Evolutionary conservation across 2,113 vertebrate genomes (phyloP).

Genomic region (Pedetes capensis): DNA sequence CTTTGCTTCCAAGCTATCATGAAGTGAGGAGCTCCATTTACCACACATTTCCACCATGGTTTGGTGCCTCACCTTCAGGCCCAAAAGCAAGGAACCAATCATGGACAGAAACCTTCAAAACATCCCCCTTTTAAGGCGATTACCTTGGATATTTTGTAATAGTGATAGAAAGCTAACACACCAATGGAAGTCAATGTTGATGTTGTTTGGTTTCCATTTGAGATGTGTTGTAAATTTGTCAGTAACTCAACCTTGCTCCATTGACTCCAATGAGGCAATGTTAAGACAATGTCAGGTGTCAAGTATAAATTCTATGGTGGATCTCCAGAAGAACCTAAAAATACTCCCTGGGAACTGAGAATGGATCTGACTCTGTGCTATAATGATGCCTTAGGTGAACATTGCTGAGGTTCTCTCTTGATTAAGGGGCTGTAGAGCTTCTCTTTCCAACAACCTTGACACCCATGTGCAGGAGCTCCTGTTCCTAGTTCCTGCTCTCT

Average conservation of each 20-base stretch:
- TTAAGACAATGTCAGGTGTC: background rate
- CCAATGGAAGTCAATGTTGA: background rate
- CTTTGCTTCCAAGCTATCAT: background rate
- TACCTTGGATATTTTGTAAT: background rate
- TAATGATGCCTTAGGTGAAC: rapidly evolving
- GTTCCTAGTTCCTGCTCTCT: background rate
- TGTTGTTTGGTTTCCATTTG: background rate
- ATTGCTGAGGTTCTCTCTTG: background rate
- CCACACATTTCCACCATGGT: background rate
- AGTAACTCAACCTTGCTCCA: background rate
- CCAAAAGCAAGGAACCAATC: background rate
- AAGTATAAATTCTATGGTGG: background rate
- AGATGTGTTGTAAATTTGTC: background rate
- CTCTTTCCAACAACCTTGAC: background rate
- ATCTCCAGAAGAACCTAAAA: background rate
- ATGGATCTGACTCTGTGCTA: background rate
- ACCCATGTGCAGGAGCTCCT: too few species aligned
- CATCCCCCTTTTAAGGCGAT: background rate
- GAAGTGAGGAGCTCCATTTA: background rate
- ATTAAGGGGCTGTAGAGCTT: background rate
- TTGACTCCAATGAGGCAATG: background rate
- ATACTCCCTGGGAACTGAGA: background rate
- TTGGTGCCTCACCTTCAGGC: rapidly evolving
- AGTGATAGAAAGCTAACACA: background rate
- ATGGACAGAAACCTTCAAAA: background rate